Evolutionary conservation across 2,888 invertebrate genomes (phyloP).

Genomic region (Poecilobothrus nobilitatus): DNA sequence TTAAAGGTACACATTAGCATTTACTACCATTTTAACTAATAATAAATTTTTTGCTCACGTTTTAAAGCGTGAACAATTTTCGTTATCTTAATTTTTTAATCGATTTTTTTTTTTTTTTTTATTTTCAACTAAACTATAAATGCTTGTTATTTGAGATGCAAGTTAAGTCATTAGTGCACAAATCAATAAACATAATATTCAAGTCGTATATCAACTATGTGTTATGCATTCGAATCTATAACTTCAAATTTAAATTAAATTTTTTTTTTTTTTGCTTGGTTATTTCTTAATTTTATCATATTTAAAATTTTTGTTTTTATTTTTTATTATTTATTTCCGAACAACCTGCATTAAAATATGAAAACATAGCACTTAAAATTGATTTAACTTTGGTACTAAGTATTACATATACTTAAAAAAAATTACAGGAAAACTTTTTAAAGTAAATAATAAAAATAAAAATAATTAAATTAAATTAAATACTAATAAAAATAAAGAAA

Average conservation of each 20-base stretch:
- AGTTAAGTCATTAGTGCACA: constrained; percentile 4
- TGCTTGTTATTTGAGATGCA: background rate
- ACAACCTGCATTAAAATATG: background rate
- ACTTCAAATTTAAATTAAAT: background rate
- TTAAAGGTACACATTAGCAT: too few relatives aligned
- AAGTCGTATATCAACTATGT: too few relatives aligned
- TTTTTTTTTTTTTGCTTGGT: background rate
- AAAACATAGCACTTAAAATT: too few relatives aligned
- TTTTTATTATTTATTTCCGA: background rate
- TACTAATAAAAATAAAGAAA: too few relatives aligned
- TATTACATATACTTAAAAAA: too few relatives aligned
- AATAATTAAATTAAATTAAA: too few relatives aligned
- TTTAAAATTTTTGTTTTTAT: too few relatives aligned
- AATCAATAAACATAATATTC: background rate
- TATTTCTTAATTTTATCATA: background rate
- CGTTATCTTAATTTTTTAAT: constrained; percentile 4
- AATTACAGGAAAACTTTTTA: too few relatives aligned
- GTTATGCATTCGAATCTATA: too few relatives aligned
- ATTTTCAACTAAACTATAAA: background rate
- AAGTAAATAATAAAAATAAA: too few relatives aligned
- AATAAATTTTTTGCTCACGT: constrained; percentile 1
- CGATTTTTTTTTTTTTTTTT: background rate
- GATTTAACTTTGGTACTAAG: too few relatives aligned
- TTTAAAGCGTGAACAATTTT: constrained; percentile 4
- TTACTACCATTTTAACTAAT: background rate